phyloP scores from a whole-genome alignment of 1,140 invertebrate genomes.

The Neocloeon triangulifer region DNA sequence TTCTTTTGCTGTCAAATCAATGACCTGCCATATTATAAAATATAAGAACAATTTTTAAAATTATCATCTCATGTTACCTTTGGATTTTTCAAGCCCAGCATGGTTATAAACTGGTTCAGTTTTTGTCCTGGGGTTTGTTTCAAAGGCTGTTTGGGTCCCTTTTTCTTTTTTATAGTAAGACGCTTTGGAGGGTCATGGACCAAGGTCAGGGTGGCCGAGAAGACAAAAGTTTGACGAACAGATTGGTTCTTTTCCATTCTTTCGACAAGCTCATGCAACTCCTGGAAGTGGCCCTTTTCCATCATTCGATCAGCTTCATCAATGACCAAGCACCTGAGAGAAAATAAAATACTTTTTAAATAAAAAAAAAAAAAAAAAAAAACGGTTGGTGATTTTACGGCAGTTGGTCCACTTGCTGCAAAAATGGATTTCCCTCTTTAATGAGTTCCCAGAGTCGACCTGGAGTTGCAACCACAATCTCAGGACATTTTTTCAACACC shows the following conservation, averaged over 20 bases:
- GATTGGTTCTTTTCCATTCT: constrained; percentile 46
- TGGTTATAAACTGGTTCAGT: constrained; percentile 39
- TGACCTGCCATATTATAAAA: no score
- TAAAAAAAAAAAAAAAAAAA: constrained; percentile 3
- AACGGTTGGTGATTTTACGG: constrained; percentile 21
- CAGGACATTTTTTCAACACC: constrained; percentile 52
- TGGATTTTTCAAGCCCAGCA: constrained; percentile 63
- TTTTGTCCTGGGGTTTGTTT: constrained; percentile 47
- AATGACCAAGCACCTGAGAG: constrained; percentile 60
- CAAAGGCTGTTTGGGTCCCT: constrained; percentile 23
- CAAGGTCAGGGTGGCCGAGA: constrained; percentile 90
- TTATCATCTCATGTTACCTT: no score
- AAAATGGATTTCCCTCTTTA: constrained; percentile 47
- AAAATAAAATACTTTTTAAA: constrained; percentile 8
- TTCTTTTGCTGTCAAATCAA: constrained; percentile 59
- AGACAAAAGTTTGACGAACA: constrained; percentile 75
- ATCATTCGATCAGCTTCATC: constrained; percentile 99
- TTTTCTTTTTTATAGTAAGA: constrained; percentile 30
- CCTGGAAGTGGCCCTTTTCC: constrained; percentile 89
- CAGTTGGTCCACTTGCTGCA: constrained; percentile 41
- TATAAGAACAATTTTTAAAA: no score
- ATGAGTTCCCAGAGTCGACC: constrained; percentile 88
- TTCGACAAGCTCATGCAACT: constrained; percentile 62
- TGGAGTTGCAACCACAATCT: constrained; percentile 89
- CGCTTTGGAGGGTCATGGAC: constrained; percentile 63